Percentiles rank a stretch among this genome's conserved stretches.
Evolutionary conservation across 1,140 invertebrate genomes (phyloP).

Genomic region (Rhizoglyphus robini): DNA sequence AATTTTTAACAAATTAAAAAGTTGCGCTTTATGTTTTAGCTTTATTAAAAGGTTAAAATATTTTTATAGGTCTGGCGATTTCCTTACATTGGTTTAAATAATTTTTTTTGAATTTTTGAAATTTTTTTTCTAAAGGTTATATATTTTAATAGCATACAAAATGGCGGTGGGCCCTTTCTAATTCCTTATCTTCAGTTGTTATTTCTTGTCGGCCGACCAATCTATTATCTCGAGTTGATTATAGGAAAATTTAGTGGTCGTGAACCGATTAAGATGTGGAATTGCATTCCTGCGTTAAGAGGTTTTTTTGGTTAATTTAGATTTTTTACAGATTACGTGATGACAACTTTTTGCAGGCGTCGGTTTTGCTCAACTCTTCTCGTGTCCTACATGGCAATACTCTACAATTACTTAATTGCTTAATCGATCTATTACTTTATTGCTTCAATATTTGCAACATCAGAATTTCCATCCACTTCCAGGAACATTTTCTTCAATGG

Average conservation of each 20-base stretch:
- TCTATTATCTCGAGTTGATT: constrained; percentile 40
- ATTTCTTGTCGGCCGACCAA: constrained; percentile 41
- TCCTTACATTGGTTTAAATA: constrained; percentile 27
- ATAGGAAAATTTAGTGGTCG: constrained; percentile 32
- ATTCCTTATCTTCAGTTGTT: constrained; percentile 45
- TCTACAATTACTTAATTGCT: constrained; percentile 35
- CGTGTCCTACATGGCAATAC: constrained; percentile 32
- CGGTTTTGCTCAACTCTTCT: constrained; percentile 35
- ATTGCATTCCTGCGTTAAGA: constrained; percentile 28
- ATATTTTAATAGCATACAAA: too few relatives aligned
- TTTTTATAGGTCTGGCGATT: constrained; percentile 43
- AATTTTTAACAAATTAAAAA: too few relatives aligned
- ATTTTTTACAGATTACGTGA: too few relatives aligned
- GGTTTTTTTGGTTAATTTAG: too few relatives aligned
- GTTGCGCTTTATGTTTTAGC: too few relatives aligned
- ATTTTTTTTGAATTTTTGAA: neutral
- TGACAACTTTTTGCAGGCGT: constrained; percentile 21
- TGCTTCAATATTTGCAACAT: constrained; percentile 29
- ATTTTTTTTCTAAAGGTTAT: neutral
- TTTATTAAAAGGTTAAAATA: too few relatives aligned
- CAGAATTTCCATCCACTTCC: too few relatives aligned
- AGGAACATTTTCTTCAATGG: too few relatives aligned
- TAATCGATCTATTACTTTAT: constrained; percentile 35
- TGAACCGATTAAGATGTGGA: constrained; percentile 28
- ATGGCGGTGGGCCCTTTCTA: constrained; percentile 36